Base-by-base conservation (phyloP, 1,140 invertebrate genomes). In the Drosophila burlai region DNA sequence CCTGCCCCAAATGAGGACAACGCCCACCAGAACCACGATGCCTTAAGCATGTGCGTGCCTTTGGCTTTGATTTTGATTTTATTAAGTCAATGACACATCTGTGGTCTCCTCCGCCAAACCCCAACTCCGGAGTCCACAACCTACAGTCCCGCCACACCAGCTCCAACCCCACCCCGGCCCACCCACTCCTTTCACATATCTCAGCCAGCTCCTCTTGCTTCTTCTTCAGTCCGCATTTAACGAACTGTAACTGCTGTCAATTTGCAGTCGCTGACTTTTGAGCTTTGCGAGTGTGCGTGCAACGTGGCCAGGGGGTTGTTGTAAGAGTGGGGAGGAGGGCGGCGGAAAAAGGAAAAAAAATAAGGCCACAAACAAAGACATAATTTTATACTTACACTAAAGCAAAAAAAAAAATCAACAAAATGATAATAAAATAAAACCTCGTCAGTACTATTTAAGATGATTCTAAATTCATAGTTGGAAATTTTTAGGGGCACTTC, bases 31-130 rank as follows among this genome's bases (percentile, higher is more conserved):
- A 26, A 38, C 34, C 45, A 21, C 40, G n/a, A n/a, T 50, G 79
- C 83, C 79, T 64, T 61, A 47, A 80, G 83, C 83, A 72, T 90
- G 85, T 84, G 80, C 84, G 81, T 89, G 85, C 85, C 81, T 90
- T 84, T 84, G 84, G 81, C 85, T 90, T 91, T 90, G 85, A 90
- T 90, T 90, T 90, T 90, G 85, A 90, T 90, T 90, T 90, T 90
- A 90, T 90, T 90, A 90, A 90, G 85, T 90, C 85, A 90, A 90
- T 90, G 85, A 90, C 85, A 90, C 85, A 90, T 90, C 85, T 90
- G 85, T 80, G 85, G 85, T 82, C 82, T 90, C 57, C 72, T 63
- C 63, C 72, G 73, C 66, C 52, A 60, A 75, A 46, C 74, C 46
- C 62, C 59, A 42, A 29, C 54, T 11, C 38, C 31, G 1, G 6